Base-by-base conservation (phyloP, 2,113 vertebrate species). In the Solenodon paradoxus region DNA sequence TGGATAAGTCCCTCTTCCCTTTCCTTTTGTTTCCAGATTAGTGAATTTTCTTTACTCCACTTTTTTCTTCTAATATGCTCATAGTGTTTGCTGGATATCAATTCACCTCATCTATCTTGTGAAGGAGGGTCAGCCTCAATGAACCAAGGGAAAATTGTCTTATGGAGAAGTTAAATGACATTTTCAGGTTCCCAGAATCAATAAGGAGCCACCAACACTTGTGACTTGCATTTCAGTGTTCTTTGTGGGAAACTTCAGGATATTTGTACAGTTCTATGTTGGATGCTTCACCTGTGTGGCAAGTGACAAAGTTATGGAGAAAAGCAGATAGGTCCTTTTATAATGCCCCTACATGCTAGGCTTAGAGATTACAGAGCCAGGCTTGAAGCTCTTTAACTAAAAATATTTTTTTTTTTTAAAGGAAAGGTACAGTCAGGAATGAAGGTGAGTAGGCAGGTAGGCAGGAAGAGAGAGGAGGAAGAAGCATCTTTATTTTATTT, bases 1-100 rank as follows among this genome's bases (percentile, higher is more conserved):
- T 88, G 32, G n/a, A 85, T 55, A 80, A 84, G 17, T 32, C 40
- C 32, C 66, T n/a, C 26, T 42, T 88, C 38, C 10, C 72, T 63
- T 94, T 82, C 55, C 11, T 86, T 77, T 83, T 26, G 57, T 84
- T 94, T 96, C 42, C 51, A 81, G 53, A 72, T 93, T 49, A 72
- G 20, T 77, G 19, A 72, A 26, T 42, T 92, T 86, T 94, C 1
- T 7, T n/a, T 64, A 35, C 3, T 35, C 15, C 47, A 38, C 49
- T 81, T 32, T n/a, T 81, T 40, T 85, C 24, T 95, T 68, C 2
- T 66, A 90, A 57, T 75, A 66, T n/a, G 12, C 17, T 74, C 32
- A n/a, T 42, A 24, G 57, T 74, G 32, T 80, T 86, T 64, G 8
- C 20, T 74, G 88, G n/a, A 24, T 81, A 42, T 82, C n/a, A 40